phyloP scores from a whole-genome alignment of 35 echinoderm and acorn worm species.

The Hemicentrotus pulcherrimus region DNA sequence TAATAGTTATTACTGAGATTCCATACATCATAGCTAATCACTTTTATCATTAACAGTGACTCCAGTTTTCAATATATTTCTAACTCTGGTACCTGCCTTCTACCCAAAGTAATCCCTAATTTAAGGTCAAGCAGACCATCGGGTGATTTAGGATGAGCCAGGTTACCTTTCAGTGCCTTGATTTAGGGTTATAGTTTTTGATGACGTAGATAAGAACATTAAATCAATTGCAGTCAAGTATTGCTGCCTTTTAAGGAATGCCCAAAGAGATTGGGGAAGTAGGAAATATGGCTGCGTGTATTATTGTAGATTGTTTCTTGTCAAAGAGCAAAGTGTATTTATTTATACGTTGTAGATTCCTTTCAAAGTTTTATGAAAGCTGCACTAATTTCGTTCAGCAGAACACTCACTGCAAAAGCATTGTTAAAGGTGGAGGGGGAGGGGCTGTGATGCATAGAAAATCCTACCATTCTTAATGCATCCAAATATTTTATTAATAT shows the following conservation, averaged over 20 bases:
- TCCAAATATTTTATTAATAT: no score
- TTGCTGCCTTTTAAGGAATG: neutral
- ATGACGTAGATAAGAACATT: slow-evolving; percentile 19
- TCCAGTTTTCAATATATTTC: neutral
- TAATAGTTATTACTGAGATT: neutral
- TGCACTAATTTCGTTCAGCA: no score
- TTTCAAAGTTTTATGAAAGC: neutral
- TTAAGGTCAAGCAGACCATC: neutral
- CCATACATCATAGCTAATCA: neutral
- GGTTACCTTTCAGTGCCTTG: neutral
- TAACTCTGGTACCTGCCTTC: neutral
- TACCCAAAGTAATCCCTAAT: neutral
- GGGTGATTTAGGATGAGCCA: neutral
- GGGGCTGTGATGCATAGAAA: neutral
- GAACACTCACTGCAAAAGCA: no score
- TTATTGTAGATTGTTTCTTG: neutral
- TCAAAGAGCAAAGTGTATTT: neutral
- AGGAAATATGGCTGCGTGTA: neutral
- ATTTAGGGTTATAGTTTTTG: slow-evolving; percentile 14
- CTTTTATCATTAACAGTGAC: neutral
- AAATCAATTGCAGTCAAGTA: neutral
- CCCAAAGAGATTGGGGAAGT: neutral
- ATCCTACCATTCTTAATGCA: no score
- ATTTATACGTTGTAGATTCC: neutral
- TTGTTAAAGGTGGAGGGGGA: neutral